Evolutionary conservation across 2,888 invertebrate species (phyloP), one percentile per base, ranked within the genome.

Genomic region (Trissonchulus latispiculum): DNA sequence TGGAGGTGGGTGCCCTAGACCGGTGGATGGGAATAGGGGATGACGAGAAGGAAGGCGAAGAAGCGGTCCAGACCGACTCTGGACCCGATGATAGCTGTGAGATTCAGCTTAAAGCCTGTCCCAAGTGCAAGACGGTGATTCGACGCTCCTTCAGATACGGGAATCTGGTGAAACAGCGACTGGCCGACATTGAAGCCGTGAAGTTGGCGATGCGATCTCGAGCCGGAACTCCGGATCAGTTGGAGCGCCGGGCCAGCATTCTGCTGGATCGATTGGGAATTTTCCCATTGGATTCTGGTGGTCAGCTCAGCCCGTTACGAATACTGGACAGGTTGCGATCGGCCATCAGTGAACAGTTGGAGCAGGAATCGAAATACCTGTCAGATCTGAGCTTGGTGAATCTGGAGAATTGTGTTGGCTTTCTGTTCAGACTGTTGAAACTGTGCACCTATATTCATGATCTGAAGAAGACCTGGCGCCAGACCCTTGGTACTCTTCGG

Each of bases 51-150:
- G 29, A 36, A 37, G 67, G 1, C 73, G 64, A 37, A 33, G 72
- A 61, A 1, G 28, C 35, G 36, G 66, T 28, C 28, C 36, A 62
- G 23, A 29, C 29, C 62, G 69, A 48, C 64, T n/a, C n/a, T n/a
- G n/a, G n/a, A n/a, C n/a, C n/a, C n/a, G n/a, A n/a, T n/a, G n/a
- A n/a, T n/a, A n/a, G n/a, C n/a, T n/a, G n/a, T n/a, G n/a, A n/a
- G n/a, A 72, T 68, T 75, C 78, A 70, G n/a, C 59, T 18, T 31
- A 67, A 72, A 28, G 35, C 23, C 31, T 73, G 76, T 72, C 77
- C 77, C n/a, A 81, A 80, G 73, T 90, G 90, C 79, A 87, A 87
- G 71, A 86, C 86, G 31, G 85, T 87, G 0, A 87, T 90, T 23
- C 83, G 87, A 28, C 86, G 85, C 77, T 88, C 87, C 1, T 83